Evolutionary conservation across 2,113 vertebrate genomes (phyloP), one percentile per base, ranked within the genome.

Genomic region (Camarhynchus parvulus): DNA sequence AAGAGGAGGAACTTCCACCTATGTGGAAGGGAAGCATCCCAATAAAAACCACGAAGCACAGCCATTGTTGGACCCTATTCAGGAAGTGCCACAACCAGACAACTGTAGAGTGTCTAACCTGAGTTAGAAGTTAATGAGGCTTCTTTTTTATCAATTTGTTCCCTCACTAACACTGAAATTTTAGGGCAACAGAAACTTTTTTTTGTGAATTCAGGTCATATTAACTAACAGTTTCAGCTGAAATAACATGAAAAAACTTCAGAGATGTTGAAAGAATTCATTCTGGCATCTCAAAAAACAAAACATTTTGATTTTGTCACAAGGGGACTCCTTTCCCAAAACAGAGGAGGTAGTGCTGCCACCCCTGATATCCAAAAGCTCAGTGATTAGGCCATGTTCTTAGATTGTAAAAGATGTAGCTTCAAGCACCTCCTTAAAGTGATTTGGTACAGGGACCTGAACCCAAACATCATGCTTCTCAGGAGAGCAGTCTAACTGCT

Each of bases 181-280:
- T 94, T 78, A 95, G 91, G 47, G 81, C 94, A 96, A 84, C 49
- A 87, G 46, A 94, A 96, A 94, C 80, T 94, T 94, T 47, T 20
- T 74, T 73, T 64, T 78, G 23, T 78, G 74, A 95, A 96, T 96
- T 96, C 94, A 95, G 96, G 95, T 97, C 95, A 97, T 91, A 89
- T 89, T 94, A 94, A 62, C 92, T 68, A 92, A 94, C 58, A 84
- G 86, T 84, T 96, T 96, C 91, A 89, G 81, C 87, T 96, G 69
- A 92, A 94, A 92, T 72, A 94, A 94, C 92, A 97, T 96, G 89
- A 97, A 96, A 97, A 97, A 95, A 89, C 94, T 96, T 97, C 96
- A 97, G 92, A 92, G 89, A 84, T 89, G 87, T 76, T 95, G 69
- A 94, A 94, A 92, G 87, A 96, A 97, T 97, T 97, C 91, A 72